Conservation (phyloP, 2,888 invertebrate species). For the Harpalus rufipes region DNA sequence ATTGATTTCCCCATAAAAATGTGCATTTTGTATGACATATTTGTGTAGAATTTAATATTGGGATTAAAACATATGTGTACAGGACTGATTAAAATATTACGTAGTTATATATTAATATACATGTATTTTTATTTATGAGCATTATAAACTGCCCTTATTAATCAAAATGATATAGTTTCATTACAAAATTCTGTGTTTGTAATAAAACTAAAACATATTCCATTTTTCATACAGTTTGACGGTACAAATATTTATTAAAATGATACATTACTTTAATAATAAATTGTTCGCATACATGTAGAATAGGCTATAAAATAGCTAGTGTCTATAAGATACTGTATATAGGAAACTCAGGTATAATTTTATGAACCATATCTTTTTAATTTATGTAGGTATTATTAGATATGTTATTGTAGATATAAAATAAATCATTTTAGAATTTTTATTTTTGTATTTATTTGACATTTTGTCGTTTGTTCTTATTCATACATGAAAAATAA, state of each 20-base stretch:
- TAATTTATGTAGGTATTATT: conserved; percentile 12
- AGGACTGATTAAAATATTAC: conserved; percentile 6
- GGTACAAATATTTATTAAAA: conserved; percentile 53
- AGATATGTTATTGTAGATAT: background rate
- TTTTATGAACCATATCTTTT: conserved; percentile 32
- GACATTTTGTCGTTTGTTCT: too few relatives aligned
- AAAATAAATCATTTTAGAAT: conserved; percentile 15
- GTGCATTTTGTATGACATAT: background rate
- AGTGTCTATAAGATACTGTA: conserved; percentile 4
- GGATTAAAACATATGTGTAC: conserved; percentile 6
- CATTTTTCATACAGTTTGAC: conserved; percentile 40
- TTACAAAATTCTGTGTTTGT: conserved; percentile 13
- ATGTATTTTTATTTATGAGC: conserved; percentile 4
- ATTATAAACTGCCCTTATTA: conserved; percentile 22
- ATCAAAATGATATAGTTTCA: conserved; percentile 39
- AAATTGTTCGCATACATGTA: conserved; percentile 22
- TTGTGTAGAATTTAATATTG: background rate
- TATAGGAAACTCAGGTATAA: conserved; percentile 37
- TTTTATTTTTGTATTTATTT: background rate
- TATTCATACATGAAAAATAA: background rate
- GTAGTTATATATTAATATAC: conserved; percentile 3
- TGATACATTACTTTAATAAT: conserved; percentile 34
- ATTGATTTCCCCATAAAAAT: background rate
- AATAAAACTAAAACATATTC: conserved; percentile 38
- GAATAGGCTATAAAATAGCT: conserved; percentile 24